These are phyloP conservation scores for Apistogramma diplotaenia DNA, from an alignment of 2,113 vertebrate species.

Conservation along the genomic window DNA sequence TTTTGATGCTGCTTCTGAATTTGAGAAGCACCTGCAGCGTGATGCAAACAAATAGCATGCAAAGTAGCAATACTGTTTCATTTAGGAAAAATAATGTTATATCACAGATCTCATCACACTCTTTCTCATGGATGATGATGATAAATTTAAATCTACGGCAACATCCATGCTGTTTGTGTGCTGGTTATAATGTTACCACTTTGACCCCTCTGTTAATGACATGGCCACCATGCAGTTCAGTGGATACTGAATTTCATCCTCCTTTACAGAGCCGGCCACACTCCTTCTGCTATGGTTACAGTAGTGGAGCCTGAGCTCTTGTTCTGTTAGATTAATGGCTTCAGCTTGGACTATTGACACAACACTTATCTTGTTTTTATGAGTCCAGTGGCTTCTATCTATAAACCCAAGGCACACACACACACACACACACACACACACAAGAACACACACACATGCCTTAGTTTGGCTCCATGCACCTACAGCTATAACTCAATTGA, in stretches of 20 bases:
- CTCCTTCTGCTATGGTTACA: slow-evolving; percentile 32
- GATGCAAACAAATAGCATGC: slow-evolving; percentile 1
- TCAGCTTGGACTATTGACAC: slow-evolving; percentile 73
- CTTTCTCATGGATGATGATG: neutral
- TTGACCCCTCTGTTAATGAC: slow-evolving; percentile 34
- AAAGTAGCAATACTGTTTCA: neutral
- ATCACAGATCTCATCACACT: neutral
- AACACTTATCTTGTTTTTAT: slow-evolving; percentile 76
- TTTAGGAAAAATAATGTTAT: neutral
- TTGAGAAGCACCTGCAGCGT: neutral
- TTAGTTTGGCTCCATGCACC: neutral
- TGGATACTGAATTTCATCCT: slow-evolving; percentile 49
- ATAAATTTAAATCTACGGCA: slow-evolving; percentile 18
- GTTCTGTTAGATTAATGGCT: slow-evolving; percentile 68
- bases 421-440: neutral
- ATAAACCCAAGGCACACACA: slow-evolving; percentile 47
- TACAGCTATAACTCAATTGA: neutral
- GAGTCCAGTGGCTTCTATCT: slow-evolving; percentile 56
- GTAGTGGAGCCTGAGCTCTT: slow-evolving; percentile 18
- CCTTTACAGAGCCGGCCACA: neutral
- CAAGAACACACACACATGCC: neutral
- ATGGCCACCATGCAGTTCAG: slow-evolving; percentile 40
- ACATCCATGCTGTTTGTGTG: neutral
- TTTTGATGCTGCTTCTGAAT: neutral
- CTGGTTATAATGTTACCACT: slow-evolving; percentile 29